phyloP scores from a whole-genome alignment of 2,113 vertebrate species.

The Chaenocephalus aceratus region DNA sequence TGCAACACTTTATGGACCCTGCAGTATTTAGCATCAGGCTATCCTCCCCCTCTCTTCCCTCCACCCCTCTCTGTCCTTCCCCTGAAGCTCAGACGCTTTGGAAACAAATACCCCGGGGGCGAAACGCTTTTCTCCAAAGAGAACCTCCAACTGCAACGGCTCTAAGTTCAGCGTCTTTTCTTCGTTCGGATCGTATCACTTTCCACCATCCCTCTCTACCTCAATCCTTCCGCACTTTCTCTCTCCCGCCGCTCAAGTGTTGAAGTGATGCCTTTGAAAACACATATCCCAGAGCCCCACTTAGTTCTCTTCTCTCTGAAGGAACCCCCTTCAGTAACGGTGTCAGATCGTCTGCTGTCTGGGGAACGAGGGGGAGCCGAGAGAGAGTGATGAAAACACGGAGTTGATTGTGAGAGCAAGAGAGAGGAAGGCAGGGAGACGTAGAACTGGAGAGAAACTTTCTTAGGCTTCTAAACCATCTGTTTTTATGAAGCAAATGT shows the following conservation, averaged over 20 bases:
- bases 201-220: background rate
- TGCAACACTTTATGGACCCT: background rate
- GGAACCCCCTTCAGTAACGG: constrained; percentile 20
- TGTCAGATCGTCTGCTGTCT: constrained; percentile 53
- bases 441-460: constrained; percentile 37
- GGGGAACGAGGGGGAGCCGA: constrained; percentile 26
- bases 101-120: constrained; percentile 46
- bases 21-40: background rate
- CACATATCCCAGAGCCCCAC: constrained; percentile 54
- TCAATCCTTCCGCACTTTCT: background rate
- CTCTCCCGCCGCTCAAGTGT: constrained; percentile 1
- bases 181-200: constrained; percentile 7
- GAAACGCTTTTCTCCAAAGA: background rate
- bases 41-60: background rate
- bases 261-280: constrained; percentile 50
- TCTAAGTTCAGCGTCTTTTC: constrained; percentile 1
- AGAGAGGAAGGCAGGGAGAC: constrained; percentile 17
- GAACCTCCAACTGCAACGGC: background rate
- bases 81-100: constrained; percentile 46
- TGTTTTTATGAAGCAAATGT: constrained; percentile 52
- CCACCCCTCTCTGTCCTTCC: constrained; percentile 7
- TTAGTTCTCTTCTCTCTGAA: constrained; percentile 34
- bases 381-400: constrained; percentile 33
- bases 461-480: constrained; percentile 46
- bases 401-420: constrained; percentile 40